phyloP scores from a whole-genome alignment of 2,113 vertebrate species.

The Prionailurus viverrinus region DNA sequence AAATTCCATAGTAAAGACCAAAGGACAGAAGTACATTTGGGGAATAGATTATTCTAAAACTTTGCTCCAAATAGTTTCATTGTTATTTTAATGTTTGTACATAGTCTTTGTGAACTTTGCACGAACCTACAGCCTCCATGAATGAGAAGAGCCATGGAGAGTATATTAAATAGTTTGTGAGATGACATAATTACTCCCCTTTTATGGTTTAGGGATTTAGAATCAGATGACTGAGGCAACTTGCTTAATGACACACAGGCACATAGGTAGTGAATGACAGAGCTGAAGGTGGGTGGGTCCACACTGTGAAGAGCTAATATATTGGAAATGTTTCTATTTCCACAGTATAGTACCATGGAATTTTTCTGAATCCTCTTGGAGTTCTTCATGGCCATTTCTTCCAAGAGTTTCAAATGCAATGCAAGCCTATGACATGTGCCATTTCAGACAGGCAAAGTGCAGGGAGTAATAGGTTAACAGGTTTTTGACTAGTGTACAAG shows the following conservation, averaged over 20 bases:
- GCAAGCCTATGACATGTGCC: not conserved
- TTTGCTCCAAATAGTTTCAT: not conserved
- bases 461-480: not conserved
- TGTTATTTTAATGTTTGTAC: not conserved
- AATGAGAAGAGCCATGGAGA: not conserved
- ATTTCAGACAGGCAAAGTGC: not conserved
- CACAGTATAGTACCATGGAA: not conserved
- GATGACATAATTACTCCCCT: not conserved
- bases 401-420: not conserved
- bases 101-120: not conserved
- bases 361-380: not conserved
- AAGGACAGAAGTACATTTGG: not conserved
- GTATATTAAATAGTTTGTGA: not conserved
- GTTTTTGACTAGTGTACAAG: not conserved
- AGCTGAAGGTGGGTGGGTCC: not conserved
- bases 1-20: not conserved
- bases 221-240: not conserved
- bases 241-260: not conserved
- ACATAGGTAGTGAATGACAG: fast-evolving
- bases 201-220: not conserved
- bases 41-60: not conserved
- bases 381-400: not conserved
- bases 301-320: not conserved
- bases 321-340: not conserved
- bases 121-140: not conserved